These are phyloP conservation scores for Neotoxoptera formosana DNA, from an alignment of 1,140 invertebrate genomes.

Conservation along the genomic window DNA sequence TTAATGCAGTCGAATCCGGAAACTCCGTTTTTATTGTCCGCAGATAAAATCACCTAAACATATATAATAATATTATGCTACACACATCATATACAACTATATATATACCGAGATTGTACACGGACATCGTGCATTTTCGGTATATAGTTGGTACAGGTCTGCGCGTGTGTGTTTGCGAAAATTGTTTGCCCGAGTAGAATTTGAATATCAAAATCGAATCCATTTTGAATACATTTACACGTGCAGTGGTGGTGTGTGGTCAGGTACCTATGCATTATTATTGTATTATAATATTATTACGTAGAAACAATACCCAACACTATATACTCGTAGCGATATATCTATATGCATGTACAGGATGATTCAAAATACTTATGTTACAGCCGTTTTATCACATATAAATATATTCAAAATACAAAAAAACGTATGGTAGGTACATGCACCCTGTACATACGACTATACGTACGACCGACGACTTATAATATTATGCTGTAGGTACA, in stretches of 20 bases:
- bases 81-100: background rate
- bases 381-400: too few species aligned
- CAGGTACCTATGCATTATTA: background rate
- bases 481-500: background rate
- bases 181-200: background rate
- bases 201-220: constrained; percentile 16
- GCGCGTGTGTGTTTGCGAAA: background rate
- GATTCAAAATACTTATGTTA: too few species aligned
- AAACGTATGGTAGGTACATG: too few species aligned
- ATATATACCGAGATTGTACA: background rate
- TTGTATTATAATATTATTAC: background rate
- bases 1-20: constrained; percentile 17
- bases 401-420: too few species aligned
- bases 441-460: background rate
- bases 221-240: background rate
- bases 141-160: too few species aligned
- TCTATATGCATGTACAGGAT: too few species aligned
- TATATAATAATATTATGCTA: background rate
- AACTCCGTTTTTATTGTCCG: constrained; percentile 21
- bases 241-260: background rate
- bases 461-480: background rate
- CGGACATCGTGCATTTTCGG: background rate
- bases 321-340: background rate
- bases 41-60: background rate
- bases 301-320: background rate